phyloP scores from a whole-genome alignment of 2,113 vertebrate genomes.

The Upupa epops region DNA sequence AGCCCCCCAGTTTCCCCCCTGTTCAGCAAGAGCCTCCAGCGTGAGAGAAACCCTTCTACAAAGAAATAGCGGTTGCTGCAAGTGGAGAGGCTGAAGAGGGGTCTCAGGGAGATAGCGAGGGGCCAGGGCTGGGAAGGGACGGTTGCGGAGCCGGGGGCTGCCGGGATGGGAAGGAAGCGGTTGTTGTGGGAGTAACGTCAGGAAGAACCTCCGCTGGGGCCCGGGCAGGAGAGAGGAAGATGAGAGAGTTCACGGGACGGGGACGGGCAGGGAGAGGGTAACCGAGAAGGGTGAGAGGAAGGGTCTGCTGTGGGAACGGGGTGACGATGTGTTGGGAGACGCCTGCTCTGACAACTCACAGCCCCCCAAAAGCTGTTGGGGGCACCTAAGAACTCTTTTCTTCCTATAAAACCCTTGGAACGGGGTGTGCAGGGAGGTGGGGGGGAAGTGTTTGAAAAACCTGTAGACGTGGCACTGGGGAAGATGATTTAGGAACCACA shows the following conservation, averaged over 20 bases:
- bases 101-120: neutral
- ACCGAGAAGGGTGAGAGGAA: neutral
- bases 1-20: neutral
- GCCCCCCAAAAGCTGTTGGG: neutral
- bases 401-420: neutral
- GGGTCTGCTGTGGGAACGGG: rapidly evolving
- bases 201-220: conserved; percentile 48
- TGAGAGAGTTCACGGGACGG: neutral
- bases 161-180: conserved; percentile 55
- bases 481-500: too few species aligned
- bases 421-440: too few species aligned
- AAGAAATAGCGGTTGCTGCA: neutral
- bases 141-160: neutral
- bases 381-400: too few species aligned
- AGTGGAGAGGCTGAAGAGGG: neutral
- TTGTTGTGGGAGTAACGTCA: conserved; percentile 68
- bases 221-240: neutral
- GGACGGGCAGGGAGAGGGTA: rapidly evolving
- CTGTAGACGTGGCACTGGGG: too few species aligned
- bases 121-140: neutral
- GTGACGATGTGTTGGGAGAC: rapidly evolving
- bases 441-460: too few species aligned
- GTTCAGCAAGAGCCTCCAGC: neutral
- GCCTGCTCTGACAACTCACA: neutral
- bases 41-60: neutral